Base-by-base conservation (phyloP, 92 coral and sea anemone genomes). In the Muricea muricata region DNA sequence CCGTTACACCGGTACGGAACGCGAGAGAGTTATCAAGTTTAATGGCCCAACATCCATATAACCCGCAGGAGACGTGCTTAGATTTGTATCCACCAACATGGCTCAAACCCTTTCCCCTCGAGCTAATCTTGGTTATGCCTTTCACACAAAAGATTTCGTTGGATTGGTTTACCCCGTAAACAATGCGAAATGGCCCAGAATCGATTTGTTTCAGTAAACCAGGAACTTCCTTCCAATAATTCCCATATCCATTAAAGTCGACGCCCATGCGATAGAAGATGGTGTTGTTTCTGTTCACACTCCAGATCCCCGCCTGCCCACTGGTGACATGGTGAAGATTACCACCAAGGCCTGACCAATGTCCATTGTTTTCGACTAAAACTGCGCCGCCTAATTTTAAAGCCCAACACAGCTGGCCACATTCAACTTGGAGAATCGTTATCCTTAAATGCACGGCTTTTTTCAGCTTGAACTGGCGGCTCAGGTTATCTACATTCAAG, bases 1-100 rank as follows among this genome's bases (percentile, higher is more conserved):
- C 18, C 10, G 76, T 70, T 20, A 70, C 76, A 2, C 29, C 76
- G 25, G 76, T 70, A 18, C 76, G 76, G 21, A 70, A 70, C 31
- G 54, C 13, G 0, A 35, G n/a, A 23, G 48, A 35, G 76, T 70
- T 70, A 40, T 70, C 50, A 7, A 54, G 20, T 21, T 33, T 70
- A 10, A 70, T 70, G 1, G 50, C 76, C 76, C 76, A 70, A 23
- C 76, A 70, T 12, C 76, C 76, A 70, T 4, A 70, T 2, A 17
- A 31, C 15, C 76, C 76, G 18, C 76, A 70, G 6, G 76, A 37
- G 4, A 34, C 76, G 29, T 70, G 21, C 31, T 70, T 37, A 18
- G 18, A 70, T 52, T 52, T 52, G 18, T 18, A 18, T 17, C 26
- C 60, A 52, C 5, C 20, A 6, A 52, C 18, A 52, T 13, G 7